Percentiles rank a stretch among this genome's conserved stretches.
phyloP scores from a whole-genome alignment of 2,888 invertebrate species.

The Caenorhabditis sp. region DNA sequence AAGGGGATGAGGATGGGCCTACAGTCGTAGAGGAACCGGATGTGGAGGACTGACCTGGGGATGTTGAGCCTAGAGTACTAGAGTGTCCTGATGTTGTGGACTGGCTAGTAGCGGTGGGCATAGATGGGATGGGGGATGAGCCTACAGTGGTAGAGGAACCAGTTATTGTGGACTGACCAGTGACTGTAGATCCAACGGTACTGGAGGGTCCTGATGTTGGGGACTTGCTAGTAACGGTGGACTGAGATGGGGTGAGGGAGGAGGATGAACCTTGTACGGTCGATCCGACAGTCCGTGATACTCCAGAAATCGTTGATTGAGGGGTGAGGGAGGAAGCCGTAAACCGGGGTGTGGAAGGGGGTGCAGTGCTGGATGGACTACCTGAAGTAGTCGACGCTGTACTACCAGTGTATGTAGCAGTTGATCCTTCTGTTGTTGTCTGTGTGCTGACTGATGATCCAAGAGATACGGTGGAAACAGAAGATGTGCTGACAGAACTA shows the following conservation, averaged over 20 bases:
- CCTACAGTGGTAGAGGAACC: background rate
- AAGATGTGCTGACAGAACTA: background rate
- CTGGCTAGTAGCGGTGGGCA: too few species aligned
- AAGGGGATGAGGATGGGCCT: background rate
- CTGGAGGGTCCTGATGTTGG: background rate
- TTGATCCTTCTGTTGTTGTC: background rate
- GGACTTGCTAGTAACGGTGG: too few species aligned
- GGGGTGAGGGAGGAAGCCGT: background rate
- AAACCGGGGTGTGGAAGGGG: background rate
- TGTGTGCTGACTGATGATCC: background rate
- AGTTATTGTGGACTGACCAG: background rate
- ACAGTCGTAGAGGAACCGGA: background rate
- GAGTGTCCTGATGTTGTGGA: background rate
- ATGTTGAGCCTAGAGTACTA: background rate
- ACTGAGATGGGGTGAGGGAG: background rate
- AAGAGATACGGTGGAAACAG: background rate
- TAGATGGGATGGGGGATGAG: background rate
- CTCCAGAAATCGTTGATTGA: background rate
- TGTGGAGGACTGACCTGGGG: background rate
- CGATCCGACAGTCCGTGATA: background rate
- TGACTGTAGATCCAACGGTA: background rate
- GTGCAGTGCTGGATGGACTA: background rate
- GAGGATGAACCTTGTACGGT: background rate
- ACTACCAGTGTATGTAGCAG: background rate
- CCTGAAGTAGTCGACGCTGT: slow-evolving; percentile 5